These are phyloP conservation scores for Tuberolachnus salignus DNA, from an alignment of 2,888 invertebrate species.

Conservation along the genomic window DNA sequence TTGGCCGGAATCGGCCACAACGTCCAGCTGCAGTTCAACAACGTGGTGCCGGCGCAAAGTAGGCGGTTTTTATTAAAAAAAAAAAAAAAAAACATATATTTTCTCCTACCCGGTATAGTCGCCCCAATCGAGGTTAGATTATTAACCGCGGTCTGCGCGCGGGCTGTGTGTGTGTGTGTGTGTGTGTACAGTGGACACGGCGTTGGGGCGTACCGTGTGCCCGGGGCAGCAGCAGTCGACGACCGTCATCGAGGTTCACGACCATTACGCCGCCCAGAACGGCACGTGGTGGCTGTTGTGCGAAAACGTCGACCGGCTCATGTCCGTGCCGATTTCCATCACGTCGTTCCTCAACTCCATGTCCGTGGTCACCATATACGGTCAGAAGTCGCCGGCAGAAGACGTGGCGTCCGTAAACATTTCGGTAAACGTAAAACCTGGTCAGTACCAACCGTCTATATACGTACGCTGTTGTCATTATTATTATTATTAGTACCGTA, in stretches of 20 bases:
- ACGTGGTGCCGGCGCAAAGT: constrained; percentile 58
- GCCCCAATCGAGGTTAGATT: no score
- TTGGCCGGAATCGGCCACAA: constrained; percentile 67
- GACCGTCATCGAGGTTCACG: constrained; percentile 68
- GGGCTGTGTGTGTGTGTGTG: no score
- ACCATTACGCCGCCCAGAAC: constrained; percentile 74
- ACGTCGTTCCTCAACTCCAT: constrained; percentile 72
- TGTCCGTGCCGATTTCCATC: constrained; percentile 64
- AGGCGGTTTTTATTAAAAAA: constrained; percentile 42
- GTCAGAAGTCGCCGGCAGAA: constrained; percentile 59
- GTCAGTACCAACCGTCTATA: no score
- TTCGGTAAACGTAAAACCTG: constrained; percentile 68
- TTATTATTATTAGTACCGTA: no score
- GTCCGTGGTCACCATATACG: constrained; percentile 68
- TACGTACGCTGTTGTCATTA: no score
- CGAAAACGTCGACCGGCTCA: constrained; percentile 61
- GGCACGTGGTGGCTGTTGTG: constrained; percentile 75
- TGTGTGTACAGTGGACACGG: constrained; percentile 49
- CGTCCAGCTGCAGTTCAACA: constrained; percentile 63
- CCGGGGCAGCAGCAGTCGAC: constrained; percentile 59
- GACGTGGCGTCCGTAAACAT: constrained; percentile 69
- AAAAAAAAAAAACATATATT: no score
- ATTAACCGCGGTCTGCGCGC: no score
- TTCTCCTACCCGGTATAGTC: no score
- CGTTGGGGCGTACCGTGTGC: constrained; percentile 54